These are phyloP conservation scores for Vombatus ursinus DNA, from an alignment of 2,113 vertebrate species.

Conservation along the genomic window DNA sequence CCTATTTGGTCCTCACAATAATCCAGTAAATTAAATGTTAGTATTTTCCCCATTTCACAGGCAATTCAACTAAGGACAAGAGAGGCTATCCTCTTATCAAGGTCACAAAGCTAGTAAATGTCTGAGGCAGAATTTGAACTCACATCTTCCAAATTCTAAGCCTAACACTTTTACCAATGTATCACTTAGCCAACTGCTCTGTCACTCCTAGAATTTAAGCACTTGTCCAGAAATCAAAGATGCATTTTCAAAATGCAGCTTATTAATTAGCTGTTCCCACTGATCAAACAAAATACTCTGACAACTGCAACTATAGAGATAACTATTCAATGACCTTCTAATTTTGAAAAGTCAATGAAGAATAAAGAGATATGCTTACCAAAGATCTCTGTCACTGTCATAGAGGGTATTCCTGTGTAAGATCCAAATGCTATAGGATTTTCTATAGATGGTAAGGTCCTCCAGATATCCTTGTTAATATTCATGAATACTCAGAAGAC, in stretches of 20 bases:
- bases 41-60: neutral
- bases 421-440: too few relatives aligned
- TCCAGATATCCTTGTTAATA: too few relatives aligned
- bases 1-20: neutral
- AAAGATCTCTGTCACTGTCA: too few relatives aligned
- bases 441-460: too few relatives aligned
- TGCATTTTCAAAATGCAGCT: neutral
- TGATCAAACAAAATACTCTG: neutral
- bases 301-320: neutral
- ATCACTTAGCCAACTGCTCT: neutral
- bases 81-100: neutral
- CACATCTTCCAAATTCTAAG: neutral
- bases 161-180: neutral
- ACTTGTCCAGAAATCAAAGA: too few relatives aligned
- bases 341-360: too few relatives aligned
- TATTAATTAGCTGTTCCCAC: neutral
- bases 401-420: too few relatives aligned
- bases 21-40: neutral
- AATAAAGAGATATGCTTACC: too few relatives aligned
- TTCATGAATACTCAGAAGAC: too few relatives aligned
- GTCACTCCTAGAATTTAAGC: neutral
- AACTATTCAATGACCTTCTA: neutral
- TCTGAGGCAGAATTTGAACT: too few relatives aligned
- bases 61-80: too few relatives aligned
- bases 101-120: too few relatives aligned